A percentile compares a stretch with the other conserved stretches of the same genome.
Conservation (phyloP, 1,140 invertebrate genomes). For the Drosophila bocki region DNA sequence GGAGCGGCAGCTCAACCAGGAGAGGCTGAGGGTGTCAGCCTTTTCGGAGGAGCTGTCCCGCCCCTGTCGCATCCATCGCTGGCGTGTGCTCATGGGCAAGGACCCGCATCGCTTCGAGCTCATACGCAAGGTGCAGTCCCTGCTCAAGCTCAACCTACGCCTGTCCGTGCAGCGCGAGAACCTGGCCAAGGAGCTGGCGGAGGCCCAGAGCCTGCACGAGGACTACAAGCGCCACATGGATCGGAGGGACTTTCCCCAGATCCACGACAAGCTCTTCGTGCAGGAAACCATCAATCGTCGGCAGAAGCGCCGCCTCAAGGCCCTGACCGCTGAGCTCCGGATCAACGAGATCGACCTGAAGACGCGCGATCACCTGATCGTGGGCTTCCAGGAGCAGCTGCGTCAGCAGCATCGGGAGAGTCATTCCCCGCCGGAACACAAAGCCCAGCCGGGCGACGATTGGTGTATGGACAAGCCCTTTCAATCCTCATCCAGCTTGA, state of each 20-base stretch:
- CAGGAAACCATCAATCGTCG: constrained; percentile 59
- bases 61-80: constrained; percentile 92
- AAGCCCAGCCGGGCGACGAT: background rate
- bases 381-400: constrained; percentile 49
- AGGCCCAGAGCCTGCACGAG: constrained; percentile 18
- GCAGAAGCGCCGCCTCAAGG: constrained; percentile 56
- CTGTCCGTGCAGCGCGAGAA: constrained; percentile 32
- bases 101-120: constrained; percentile 89
- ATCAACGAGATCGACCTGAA: constrained; percentile 76
- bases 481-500: background rate
- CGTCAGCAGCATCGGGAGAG: background rate
- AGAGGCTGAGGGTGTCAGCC: constrained; percentile 89
- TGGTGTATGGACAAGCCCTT: constrained; percentile 11
- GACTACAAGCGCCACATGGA: constrained; percentile 39
- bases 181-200: constrained; percentile 22
- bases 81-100: constrained; percentile 89
- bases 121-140: constrained; percentile 88
- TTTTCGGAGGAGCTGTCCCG: constrained; percentile 91
- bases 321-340: constrained; percentile 68
- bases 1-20: constrained; percentile 90
- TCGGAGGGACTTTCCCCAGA: constrained; percentile 18
- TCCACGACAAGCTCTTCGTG: constrained; percentile 23
- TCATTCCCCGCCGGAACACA: background rate
- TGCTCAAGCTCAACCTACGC: constrained; percentile 86
- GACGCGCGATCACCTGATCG: constrained; percentile 60